These are phyloP conservation scores for Thalassoma bifasciatum DNA, from an alignment of 2,113 vertebrate species.

Conservation along the genomic window DNA sequence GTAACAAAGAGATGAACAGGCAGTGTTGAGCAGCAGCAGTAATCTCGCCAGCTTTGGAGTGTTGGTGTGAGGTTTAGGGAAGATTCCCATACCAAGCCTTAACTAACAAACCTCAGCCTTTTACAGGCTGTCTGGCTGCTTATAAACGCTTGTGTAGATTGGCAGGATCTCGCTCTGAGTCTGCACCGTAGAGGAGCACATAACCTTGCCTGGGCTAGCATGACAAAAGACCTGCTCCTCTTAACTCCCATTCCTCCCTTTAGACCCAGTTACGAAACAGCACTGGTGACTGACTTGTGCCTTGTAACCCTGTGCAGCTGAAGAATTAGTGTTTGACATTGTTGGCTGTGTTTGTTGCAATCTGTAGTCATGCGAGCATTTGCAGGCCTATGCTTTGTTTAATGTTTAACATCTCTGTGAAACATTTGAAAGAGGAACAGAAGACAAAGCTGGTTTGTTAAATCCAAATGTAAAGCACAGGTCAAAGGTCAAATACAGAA, in stretches of 20 bases:
- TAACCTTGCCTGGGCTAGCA: slow-evolving; percentile 8
- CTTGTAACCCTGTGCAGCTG: slow-evolving; percentile 41
- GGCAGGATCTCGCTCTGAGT: slow-evolving; percentile 35
- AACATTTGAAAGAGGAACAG: slow-evolving; percentile 29
- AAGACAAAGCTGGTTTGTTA: not conserved
- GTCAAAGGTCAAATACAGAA: not conserved
- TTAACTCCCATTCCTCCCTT: slow-evolving; percentile 43
- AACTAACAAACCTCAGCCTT: slow-evolving; percentile 38
- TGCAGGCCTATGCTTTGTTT: slow-evolving; percentile 36
- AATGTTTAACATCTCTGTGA: slow-evolving; percentile 46
- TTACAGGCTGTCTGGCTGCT: slow-evolving; percentile 34
- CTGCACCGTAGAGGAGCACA: slow-evolving; percentile 42
- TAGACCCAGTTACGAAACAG: slow-evolving; percentile 32
- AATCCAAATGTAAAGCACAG: slow-evolving; percentile 8
- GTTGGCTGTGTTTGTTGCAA: slow-evolving; percentile 35
- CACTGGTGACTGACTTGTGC: not conserved
- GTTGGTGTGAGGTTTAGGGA: slow-evolving; percentile 19
- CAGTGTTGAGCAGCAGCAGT: not conserved
- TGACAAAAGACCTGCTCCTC: slow-evolving; percentile 46
- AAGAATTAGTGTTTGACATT: slow-evolving; percentile 48
- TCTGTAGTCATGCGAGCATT: slow-evolving; percentile 19
- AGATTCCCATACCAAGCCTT: slow-evolving; percentile 31
- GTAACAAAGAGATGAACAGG: not conserved
- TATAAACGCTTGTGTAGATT: slow-evolving; percentile 41
- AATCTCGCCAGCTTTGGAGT: slow-evolving; percentile 28